Percentiles rank a stretch among this genome's conserved stretches.
These are phyloP conservation scores for Hirudinaria manillensis DNA, from an alignment of 2,888 invertebrate species.

Conservation along the genomic window DNA sequence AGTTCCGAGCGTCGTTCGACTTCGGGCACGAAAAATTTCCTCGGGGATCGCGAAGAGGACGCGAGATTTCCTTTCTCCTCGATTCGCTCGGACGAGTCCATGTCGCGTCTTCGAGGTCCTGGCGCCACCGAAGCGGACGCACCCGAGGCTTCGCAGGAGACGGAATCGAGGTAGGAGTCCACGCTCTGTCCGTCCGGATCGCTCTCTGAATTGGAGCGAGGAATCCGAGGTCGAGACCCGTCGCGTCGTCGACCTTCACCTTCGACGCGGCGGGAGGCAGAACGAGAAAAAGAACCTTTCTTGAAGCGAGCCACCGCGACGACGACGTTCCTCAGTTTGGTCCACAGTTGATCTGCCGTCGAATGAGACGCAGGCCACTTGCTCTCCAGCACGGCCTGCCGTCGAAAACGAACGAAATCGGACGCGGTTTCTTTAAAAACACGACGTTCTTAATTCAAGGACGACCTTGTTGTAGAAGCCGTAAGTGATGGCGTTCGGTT, in stretches of 20 bases:
- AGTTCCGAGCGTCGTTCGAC: too few relatives aligned
- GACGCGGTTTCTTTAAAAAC: too few relatives aligned
- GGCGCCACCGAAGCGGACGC: not conserved
- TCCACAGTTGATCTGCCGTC: slow-evolving; percentile 82
- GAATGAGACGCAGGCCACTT: slow-evolving; percentile 78
- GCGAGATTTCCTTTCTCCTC: not conserved
- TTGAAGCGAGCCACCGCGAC: slow-evolving; percentile 82
- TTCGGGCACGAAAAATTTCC: too few relatives aligned
- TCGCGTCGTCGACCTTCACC: not conserved
- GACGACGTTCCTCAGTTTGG: slow-evolving; percentile 83
- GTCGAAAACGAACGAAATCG: not conserved
- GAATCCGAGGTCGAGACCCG: not conserved
- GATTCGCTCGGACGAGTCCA: not conserved
- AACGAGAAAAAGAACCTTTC: slow-evolving; percentile 48
- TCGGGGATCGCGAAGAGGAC: too few relatives aligned
- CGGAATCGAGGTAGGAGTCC: slow-evolving; percentile 47
- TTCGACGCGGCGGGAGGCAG: not conserved
- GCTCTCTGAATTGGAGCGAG: slow-evolving; percentile 50
- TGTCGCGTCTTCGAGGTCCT: not conserved
- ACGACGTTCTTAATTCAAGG: not conserved
- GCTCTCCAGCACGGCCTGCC: slow-evolving; percentile 75
- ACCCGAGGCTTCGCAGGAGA: not conserved
- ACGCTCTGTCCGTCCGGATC: slow-evolving; percentile 51
- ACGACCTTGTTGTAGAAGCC: slow-evolving; percentile 71
- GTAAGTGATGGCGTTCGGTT: slow-evolving; percentile 95